Evolutionary conservation across 2,888 invertebrate species (phyloP).

Genomic region (Callosobruchus maculatus): DNA sequence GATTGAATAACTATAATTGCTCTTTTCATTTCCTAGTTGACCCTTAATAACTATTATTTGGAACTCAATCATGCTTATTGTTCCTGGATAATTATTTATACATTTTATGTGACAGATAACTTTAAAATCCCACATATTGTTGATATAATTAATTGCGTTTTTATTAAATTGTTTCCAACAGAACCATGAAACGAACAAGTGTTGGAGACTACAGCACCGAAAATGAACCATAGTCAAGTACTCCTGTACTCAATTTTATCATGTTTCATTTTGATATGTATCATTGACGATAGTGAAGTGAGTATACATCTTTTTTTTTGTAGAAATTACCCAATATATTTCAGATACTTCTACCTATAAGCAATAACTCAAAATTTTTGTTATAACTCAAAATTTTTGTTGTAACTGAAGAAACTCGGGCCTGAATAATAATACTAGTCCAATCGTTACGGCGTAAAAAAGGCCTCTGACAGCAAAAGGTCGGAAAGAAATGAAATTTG

Average conservation of each 20-base stretch:
- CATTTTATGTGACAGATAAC: neutral
- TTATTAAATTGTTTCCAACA: neutral
- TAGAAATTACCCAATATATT: too few relatives aligned
- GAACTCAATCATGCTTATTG: neutral
- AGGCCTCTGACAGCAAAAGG: too few relatives aligned
- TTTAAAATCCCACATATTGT: neutral
- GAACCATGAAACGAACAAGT: neutral
- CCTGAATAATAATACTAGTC: too few relatives aligned
- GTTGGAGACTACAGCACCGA: neutral
- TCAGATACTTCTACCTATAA: too few relatives aligned
- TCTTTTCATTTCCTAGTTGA: neutral
- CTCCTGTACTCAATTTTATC: neutral
- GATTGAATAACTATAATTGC: neutral
- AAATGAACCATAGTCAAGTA: neutral
- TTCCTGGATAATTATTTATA: neutral
- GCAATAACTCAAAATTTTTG: too few relatives aligned
- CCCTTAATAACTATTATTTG: neutral
- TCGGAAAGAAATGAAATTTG: too few relatives aligned
- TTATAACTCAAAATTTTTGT: too few relatives aligned
- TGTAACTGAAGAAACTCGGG: too few relatives aligned
- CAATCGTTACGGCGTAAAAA: too few relatives aligned
- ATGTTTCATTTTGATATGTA: neutral
- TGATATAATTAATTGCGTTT: neutral
- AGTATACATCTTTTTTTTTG: neutral
- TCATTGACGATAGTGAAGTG: neutral